Base-by-base conservation (phyloP, 2,113 vertebrate genomes). In the Ammodramus savannarum region DNA sequence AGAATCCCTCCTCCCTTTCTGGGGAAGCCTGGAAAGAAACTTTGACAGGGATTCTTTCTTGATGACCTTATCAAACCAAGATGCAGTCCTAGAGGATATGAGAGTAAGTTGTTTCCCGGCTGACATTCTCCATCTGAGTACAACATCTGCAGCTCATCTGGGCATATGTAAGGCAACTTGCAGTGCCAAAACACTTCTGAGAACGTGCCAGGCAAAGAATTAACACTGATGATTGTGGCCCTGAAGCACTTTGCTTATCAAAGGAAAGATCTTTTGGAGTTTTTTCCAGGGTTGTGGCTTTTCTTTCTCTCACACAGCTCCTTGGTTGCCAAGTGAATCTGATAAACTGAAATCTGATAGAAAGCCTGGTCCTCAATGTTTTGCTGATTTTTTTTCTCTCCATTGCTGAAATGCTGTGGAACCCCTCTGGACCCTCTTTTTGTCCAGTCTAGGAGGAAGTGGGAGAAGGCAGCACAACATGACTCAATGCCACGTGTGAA, bases 81-180 rank as follows among this genome's bases (percentile, higher is more conserved):
- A 69, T 0, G 1, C 23, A 75, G 39, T 39, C 76, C 23, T 52
- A 46, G 31, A 85, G 38, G 51, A 94, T 5, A 7, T 34, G 20
- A 54, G 58, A 76, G 38, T 19, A 62, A 83, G 58, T 39, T 55
- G 67, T 85, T 85, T 79, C 63, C 51, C 43, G 12, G 51, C 38
- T 88, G 93, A 93, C 0, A 6, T 63, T 51, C 54, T 38, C 32
- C 62, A 43, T 75, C 63, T 48, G 59, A 83, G 73, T 43, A 43
- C 41, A 89, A 85, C 77, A 82, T 95, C 81, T 95, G 85, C 3
- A 12, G 46, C 74, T 79, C 71, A 85, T 90, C 78, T 94, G 87
- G 55, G 58, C 34, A 10, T 4, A 1, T 71, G 57, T 65, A 61
- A 95, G 49, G 71, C 71, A 79, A 48, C 41, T 69, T 87, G 41